phyloP scores from a whole-genome alignment of 1,140 invertebrate species.

The Bacillus rossius region DNA sequence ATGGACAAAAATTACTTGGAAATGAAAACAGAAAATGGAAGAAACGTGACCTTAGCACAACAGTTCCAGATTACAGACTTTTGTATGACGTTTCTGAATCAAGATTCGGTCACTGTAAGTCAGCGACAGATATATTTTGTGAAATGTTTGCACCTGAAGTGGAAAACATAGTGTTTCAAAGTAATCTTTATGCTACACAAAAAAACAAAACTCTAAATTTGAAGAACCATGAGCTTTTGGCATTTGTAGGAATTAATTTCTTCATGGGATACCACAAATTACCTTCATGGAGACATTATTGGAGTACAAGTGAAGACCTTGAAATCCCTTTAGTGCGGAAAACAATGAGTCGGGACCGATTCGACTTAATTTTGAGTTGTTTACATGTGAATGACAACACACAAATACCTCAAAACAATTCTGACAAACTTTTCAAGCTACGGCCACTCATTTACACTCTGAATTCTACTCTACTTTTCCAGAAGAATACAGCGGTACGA shows the following conservation, averaged over 20 bases:
- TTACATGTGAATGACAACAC: constrained; percentile 31
- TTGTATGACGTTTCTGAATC: no score
- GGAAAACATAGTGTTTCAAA: neutral
- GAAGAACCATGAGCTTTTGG: neutral
- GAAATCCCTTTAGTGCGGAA: neutral
- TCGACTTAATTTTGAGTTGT: neutral
- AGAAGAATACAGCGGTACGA: constrained; percentile 5
- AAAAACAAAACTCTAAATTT: neutral
- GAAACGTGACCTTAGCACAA: no score
- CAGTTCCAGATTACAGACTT: no score
- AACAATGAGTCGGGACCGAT: neutral
- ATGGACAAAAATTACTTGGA: no score
- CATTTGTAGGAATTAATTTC: neutral
- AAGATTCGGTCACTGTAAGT: no score
- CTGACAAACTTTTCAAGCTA: constrained; percentile 23
- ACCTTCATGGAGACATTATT: neutral
- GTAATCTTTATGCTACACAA: neutral
- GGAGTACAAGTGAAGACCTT: neutral
- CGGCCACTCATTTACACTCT: constrained; percentile 23
- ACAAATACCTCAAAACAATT: constrained; percentile 19
- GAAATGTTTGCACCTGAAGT: no score
- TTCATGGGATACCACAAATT: neutral
- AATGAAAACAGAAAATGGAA: no score
- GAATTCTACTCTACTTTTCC: constrained; percentile 16
- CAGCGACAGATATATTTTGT: no score